Base-by-base conservation (phyloP, 2,888 invertebrate genomes). In the Mythimna loreyi region DNA sequence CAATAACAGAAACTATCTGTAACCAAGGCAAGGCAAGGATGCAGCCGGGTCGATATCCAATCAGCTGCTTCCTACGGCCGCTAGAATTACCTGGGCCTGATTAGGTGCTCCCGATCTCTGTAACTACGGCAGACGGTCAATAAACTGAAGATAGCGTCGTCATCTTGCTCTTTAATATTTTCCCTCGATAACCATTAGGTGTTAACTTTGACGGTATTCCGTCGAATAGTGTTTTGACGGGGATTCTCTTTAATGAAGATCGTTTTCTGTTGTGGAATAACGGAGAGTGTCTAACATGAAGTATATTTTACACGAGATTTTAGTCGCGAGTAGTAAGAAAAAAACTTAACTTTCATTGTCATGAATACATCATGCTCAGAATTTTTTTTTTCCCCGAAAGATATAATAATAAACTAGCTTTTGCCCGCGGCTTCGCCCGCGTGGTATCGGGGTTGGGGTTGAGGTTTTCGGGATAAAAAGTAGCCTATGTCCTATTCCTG, bases 11-110 rank as follows among this genome's bases (percentile, higher is more conserved):
- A 87, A 86, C 85, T 87, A 90, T 87, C 86, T 86, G 85, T 76
- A 84, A 75, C 84, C 78, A 81, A 85, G 85, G 81, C 87, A 87
- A 87, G 50, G 43, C 25, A 70, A 71, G 86, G 88, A 87, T 87
- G 89, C 87, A 85, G 25, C 47, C 75, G 86, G 92, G 88, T 95
- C 95, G 94, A 95, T 95, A 95, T 87, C 92, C 94, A 95, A 95
- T 95, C 95, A 94, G 91, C 82, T 75, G 30, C 65, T 71, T 75
- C 68, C 76, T 16, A 67, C 69, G 72, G 76, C 83, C 86, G 85
- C 87, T 85, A 86, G 89, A 90, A 91, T 92, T 92, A 93, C 93
- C 92, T 92, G 89, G 45, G 81, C 81, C 87, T 92, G 93, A 94
- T 94, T 94, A 93, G 92, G 89, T 88, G 86, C 87, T 86, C 85